Evolutionary conservation across 2,888 invertebrate species (phyloP), one percentile per base, ranked within the genome.

Genomic region (Cryptus viduatorius): DNA sequence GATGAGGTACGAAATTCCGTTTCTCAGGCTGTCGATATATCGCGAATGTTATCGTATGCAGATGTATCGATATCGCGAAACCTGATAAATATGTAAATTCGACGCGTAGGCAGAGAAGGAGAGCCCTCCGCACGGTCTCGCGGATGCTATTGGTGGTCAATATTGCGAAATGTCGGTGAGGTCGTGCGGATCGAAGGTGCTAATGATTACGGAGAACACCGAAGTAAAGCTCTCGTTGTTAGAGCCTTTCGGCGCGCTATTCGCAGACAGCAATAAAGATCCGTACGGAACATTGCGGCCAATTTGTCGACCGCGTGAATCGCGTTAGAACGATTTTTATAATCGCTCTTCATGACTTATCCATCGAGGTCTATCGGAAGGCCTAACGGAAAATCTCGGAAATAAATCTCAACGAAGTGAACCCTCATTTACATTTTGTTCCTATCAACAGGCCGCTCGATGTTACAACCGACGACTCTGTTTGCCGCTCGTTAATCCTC

Each of bases 181-280:
- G 24, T 56, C 56, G 19, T 19, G 24, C 12, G 56, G 56, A 67
- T 46, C 46, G 46, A 53, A 71, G 37, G 69, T 37, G 69, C n/a
- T 71, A 71, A 71, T 53, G 16, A 53, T 53, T 71, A 42, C 12
- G 31, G 37, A 7, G 37, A 7, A 64, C 3, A 14, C 19, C 44
- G 44, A 67, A 44, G 31, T 16, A 16, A 71, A 29, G 31, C 16
- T 31, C 31, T 50, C 53, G 69, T 71, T 4, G n/a, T 71, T 71
- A 37, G 31, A 71, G 53, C 53, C 29, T 53, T 16, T 16, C 24
- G 24, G 2, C 2, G 1, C n/a, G n/a, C 8, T 10, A n/a, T 29
- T 37, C 31, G 50, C 53, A 29, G n/a, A 4, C 12, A n/a, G 50
- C 53, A 53, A 37, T 37, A 16, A 53, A 53, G 19, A 71, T 53